phyloP scores from a whole-genome alignment of 2,888 invertebrate genomes.

The Fragum fragum region DNA sequence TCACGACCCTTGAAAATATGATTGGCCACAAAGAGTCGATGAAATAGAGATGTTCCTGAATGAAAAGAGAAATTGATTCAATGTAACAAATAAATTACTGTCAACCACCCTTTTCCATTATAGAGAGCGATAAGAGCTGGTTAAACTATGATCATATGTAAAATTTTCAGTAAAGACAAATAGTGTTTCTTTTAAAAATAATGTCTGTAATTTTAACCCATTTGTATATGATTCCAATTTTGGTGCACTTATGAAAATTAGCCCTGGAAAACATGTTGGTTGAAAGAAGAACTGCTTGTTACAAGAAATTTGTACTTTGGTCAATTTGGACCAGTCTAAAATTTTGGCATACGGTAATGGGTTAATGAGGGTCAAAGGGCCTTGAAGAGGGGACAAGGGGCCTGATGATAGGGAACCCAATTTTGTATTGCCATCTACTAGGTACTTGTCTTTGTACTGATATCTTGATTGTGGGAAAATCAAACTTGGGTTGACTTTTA shows the following conservation, averaged over 20 bases:
- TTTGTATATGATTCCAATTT: too few species aligned
- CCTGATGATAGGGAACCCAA: background rate
- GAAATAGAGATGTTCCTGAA: slow-evolving; percentile 16
- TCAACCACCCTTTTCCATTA: background rate
- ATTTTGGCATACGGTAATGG: too few species aligned
- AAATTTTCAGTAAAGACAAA: too few species aligned
- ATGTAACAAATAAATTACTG: slow-evolving; percentile 62
- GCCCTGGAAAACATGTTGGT: too few species aligned
- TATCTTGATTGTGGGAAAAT: slow-evolving; percentile 1
- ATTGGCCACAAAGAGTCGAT: slow-evolving; percentile 10
- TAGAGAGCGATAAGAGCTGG: background rate
- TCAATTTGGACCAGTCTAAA: too few species aligned
- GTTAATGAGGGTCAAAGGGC: too few species aligned
- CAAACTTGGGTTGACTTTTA: background rate
- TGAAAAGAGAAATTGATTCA: slow-evolving; percentile 27
- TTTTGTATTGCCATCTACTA: background rate
- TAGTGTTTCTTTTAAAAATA: too few species aligned
- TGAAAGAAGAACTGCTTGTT: too few species aligned
- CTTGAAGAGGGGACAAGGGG: slow-evolving; percentile 47
- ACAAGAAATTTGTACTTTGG: too few species aligned
- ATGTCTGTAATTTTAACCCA: too few species aligned
- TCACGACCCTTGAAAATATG: slow-evolving; percentile 28
- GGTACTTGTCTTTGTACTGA: background rate
- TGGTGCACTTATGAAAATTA: too few species aligned
- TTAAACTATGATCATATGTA: too few species aligned